Evolutionary conservation across 1,140 invertebrate genomes (phyloP).

Genomic region (honey bee (Apis mellifera)): DNA sequence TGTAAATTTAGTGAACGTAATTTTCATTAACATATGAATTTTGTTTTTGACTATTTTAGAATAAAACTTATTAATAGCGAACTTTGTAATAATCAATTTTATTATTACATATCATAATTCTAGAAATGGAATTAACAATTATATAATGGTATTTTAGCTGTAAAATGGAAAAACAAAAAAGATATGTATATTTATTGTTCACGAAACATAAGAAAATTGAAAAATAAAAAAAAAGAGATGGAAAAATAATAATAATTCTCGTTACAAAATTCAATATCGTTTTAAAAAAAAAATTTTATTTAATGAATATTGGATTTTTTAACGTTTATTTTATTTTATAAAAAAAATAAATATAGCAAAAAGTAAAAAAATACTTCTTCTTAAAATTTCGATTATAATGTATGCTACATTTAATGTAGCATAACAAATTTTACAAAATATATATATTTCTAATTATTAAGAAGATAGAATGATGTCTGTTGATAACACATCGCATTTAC

Average conservation of each 20-base stretch:
- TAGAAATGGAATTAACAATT: too few species aligned
- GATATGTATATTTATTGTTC: constrained; percentile 31
- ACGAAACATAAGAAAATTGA: constrained; percentile 45
- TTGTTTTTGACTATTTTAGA: too few species aligned
- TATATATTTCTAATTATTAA: constrained; percentile 14
- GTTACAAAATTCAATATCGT: constrained; percentile 1
- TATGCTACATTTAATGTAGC: too few species aligned
- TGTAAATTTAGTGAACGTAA: too few species aligned
- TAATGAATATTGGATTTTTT: constrained; percentile 16
- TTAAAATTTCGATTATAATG: constrained; percentile 14
- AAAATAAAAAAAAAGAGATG: constrained; percentile 45
- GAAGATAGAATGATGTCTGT: constrained; percentile 11
- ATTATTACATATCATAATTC: too few species aligned
- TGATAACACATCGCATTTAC: constrained; percentile 10
- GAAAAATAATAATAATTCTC: constrained; percentile 10
- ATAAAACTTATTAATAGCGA: too few species aligned
- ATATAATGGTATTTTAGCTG: too few species aligned
- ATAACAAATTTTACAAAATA: constrained; percentile 22
- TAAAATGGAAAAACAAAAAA: too few species aligned
- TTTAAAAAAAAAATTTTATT: constrained; percentile 18
- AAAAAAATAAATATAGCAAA: constrained; percentile 10
- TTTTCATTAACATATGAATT: too few species aligned
- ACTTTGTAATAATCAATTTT: too few species aligned
- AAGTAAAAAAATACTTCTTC: constrained; percentile 19
- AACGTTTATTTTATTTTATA: constrained; percentile 22